These are phyloP conservation scores for Hiodon tergisus DNA, from an alignment of 2,113 vertebrate genomes.

Conservation along the genomic window DNA sequence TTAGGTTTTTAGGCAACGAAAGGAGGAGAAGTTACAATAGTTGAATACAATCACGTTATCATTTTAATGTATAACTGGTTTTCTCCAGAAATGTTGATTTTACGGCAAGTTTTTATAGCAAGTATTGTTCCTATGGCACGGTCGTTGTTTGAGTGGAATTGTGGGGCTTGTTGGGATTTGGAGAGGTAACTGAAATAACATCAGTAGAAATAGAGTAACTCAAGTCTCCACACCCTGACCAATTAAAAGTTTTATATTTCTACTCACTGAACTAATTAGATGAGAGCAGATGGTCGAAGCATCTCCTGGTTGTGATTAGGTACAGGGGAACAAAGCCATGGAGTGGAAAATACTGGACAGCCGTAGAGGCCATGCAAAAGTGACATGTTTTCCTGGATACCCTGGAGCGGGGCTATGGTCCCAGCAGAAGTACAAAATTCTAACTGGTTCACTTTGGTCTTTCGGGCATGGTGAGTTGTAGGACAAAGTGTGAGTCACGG, in stretches of 20 bases:
- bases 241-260: constrained; percentile 41
- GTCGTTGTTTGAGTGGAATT: too few relatives aligned
- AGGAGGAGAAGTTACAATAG: too few relatives aligned
- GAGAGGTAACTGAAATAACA: background rate
- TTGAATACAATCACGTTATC: too few relatives aligned
- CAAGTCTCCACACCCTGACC: constrained; percentile 24
- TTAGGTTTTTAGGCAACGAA: too few relatives aligned
- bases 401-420: constrained; percentile 26
- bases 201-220: background rate
- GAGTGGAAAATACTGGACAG: constrained; percentile 50
- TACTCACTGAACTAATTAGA: constrained; percentile 52
- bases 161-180: too few relatives aligned
- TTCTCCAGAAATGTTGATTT: too few relatives aligned
- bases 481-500: background rate
- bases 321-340: constrained; percentile 37
- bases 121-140: too few relatives aligned
- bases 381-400: constrained; percentile 38
- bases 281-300: constrained; percentile 56
- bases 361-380: constrained; percentile 47
- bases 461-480: background rate
- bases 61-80: too few relatives aligned
- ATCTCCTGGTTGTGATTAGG: constrained; percentile 51
- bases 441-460: background rate
- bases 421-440: constrained; percentile 20
- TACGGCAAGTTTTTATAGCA: too few relatives aligned